phyloP scores from a whole-genome alignment of 1,140 invertebrate species.

The Trichonephila clavata region DNA sequence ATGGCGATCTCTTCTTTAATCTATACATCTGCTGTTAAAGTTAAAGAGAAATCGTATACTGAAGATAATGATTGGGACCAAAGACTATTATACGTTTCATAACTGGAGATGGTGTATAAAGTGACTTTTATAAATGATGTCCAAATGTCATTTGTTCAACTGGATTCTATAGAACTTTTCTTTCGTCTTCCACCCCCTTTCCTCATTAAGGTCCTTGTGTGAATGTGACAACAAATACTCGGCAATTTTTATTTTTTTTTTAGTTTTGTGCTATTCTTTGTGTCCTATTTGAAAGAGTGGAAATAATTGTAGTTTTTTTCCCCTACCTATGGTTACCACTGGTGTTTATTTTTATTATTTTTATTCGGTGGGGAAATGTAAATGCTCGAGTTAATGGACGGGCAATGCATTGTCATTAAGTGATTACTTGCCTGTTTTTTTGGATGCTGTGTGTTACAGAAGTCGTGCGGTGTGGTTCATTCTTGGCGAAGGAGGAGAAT shows the following conservation, averaged over 20 bases:
- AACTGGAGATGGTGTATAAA: conserved; percentile 32
- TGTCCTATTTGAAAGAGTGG: conserved; percentile 16
- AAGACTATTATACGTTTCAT: conserved; percentile 48
- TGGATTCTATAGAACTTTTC: not conserved
- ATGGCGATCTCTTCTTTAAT: conserved; percentile 23
- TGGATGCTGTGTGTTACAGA: not conserved
- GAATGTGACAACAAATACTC: conserved; percentile 53
- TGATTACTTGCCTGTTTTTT: not conserved
- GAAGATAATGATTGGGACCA: conserved; percentile 34
- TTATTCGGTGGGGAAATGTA: not conserved
- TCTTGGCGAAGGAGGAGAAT: too few species aligned
- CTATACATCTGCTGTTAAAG: conserved; percentile 54
- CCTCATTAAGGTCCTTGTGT: not conserved
- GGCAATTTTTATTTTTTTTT: not conserved
- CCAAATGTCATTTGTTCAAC: conserved; percentile 9
- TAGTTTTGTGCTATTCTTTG: not conserved
- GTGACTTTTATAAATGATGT: conserved; percentile 66
- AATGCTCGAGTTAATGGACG: conserved; percentile 50
- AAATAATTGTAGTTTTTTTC: conserved; percentile 55
- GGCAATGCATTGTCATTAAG: conserved; percentile 42
- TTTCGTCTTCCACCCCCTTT: not conserved
- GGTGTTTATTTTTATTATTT: not conserved
- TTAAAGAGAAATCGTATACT: not conserved
- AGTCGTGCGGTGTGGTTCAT: not conserved
- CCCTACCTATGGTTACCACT: not conserved